Evolutionary conservation across 2,888 invertebrate species (phyloP).

Genomic region (Acanthosepion lycidas): DNA sequence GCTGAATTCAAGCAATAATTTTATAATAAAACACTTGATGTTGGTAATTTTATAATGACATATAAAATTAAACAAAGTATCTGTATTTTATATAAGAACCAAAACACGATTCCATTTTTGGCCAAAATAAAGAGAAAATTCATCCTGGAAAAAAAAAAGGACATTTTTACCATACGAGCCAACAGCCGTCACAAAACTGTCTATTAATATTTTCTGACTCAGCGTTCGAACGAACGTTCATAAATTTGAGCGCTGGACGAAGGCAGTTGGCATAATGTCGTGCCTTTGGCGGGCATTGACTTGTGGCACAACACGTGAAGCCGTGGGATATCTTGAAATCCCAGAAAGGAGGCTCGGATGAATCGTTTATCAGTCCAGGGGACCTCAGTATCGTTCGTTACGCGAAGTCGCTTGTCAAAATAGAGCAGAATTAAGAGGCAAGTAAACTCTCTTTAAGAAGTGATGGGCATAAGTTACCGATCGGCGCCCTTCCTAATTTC

Average conservation of each 20-base stretch:
- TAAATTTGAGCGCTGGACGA: constrained; percentile 33
- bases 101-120: no score
- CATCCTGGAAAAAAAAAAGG: background rate
- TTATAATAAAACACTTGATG: no score
- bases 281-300: background rate
- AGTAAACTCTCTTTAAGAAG: constrained; percentile 22
- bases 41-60: no score
- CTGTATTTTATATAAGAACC: no score
- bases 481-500: background rate
- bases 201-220: constrained; percentile 22
- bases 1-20: no score
- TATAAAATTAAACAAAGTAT: no score
- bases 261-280: constrained; percentile 22
- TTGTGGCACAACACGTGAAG: constrained; percentile 21
- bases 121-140: no score
- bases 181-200: background rate
- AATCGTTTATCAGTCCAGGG: background rate
- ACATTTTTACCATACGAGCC: background rate
- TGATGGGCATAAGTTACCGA: background rate
- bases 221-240: constrained; percentile 33
- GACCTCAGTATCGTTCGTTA: background rate
- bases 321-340: constrained; percentile 8
- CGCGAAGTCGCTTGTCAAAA: background rate
- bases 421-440: constrained; percentile 33
- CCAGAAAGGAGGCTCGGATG: background rate